A percentile compares a stretch with the other conserved stretches of the same genome.
phyloP scores from a whole-genome alignment of 2,797 vertebrate genomes.

The Loriculus beryllinus region DNA sequence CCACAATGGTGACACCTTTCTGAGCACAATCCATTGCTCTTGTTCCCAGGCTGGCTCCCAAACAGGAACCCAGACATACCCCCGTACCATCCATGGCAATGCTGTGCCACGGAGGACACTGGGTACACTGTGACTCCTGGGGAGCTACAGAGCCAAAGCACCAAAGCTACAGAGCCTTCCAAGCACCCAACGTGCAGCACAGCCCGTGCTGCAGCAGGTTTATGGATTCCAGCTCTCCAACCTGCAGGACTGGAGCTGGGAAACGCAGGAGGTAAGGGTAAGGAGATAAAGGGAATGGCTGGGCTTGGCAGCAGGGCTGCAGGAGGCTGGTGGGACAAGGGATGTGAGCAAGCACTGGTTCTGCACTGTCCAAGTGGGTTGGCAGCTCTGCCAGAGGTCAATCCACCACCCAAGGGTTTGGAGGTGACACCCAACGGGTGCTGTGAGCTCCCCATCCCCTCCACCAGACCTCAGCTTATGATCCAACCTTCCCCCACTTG shows the following conservation, averaged over 20 bases:
- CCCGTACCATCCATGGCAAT: accelerated
- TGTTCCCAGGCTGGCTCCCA: accelerated
- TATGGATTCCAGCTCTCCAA: neutral
- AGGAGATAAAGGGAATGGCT: neutral
- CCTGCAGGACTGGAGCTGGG: neutral
- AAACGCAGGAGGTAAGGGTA: neutral
- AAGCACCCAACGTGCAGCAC: neutral
- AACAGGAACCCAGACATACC: too few relatives aligned
- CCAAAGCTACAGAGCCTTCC: too few relatives aligned
- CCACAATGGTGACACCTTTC: neutral
- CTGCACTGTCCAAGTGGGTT: accelerated
- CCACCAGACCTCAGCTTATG: neutral
- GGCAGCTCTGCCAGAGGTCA: neutral
- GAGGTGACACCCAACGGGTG: neutral
- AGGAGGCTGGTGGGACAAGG: neutral
- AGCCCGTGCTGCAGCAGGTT: neutral
- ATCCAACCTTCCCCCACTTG: neutral
- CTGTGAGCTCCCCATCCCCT: neutral
- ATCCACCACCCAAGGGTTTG: neutral
- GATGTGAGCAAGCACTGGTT: neutral
- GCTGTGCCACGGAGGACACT: neutral
- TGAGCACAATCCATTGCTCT: accelerated
- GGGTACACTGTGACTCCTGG: neutral
- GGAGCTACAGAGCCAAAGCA: neutral
- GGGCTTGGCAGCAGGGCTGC: neutral